These are phyloP conservation scores for Mola mola DNA, from an alignment of 2,113 vertebrate genomes.

Conservation along the genomic window DNA sequence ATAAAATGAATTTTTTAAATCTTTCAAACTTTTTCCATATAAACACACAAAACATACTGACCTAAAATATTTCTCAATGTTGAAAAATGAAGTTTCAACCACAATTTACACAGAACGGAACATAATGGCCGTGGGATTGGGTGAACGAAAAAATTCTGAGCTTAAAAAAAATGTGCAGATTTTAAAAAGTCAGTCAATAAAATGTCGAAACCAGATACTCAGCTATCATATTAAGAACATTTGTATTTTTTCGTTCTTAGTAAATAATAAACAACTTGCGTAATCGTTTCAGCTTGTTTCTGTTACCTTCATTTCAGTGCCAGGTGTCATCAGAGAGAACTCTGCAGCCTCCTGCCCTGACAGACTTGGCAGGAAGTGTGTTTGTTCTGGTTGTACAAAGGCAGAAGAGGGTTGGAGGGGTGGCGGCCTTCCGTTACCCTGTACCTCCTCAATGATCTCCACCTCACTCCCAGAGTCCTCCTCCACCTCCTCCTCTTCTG, in stretches of 20 bases:
- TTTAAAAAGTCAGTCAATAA: no score
- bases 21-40: no score
- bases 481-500: slow-evolving; percentile 61
- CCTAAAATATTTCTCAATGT: not conserved
- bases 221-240: no score
- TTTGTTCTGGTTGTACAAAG: slow-evolving; percentile 69
- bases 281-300: not conserved
- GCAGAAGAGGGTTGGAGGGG: slow-evolving; percentile 45
- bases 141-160: no score
- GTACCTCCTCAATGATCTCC: slow-evolving; percentile 81
- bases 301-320: slow-evolving; percentile 72
- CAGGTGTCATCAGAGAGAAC: slow-evolving; percentile 70
- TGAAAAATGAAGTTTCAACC: not conserved
- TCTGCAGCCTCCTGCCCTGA: slow-evolving; percentile 69
- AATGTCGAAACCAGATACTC: no score
- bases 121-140: no score
- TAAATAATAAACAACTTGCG: no score
- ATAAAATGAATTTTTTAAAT: no score
- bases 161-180: no score
- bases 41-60: not conserved
- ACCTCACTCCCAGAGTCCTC: slow-evolving; percentile 80
- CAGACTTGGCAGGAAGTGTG: slow-evolving; percentile 65
- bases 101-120: not conserved
- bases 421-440: slow-evolving; percentile 71
- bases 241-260: no score